Evolutionary conservation across 2,888 invertebrate genomes (phyloP).

Genomic region (Drosophila subquinaria): DNA sequence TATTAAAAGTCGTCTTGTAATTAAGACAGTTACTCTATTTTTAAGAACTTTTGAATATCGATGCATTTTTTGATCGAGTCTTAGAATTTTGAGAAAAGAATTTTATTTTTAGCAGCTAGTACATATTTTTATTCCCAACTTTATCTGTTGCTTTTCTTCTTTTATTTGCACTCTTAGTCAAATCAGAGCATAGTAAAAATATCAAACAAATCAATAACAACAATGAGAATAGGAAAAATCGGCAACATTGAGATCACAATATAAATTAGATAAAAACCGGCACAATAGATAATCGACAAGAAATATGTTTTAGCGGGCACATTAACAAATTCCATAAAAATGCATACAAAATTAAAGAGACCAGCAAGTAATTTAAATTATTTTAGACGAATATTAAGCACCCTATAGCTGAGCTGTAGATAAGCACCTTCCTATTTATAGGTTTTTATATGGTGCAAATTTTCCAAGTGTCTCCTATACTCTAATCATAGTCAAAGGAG

Average conservation of each 20-base stretch:
- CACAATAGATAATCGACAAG: constrained; percentile 48
- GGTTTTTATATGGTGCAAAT: too few species aligned
- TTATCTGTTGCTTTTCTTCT: neutral
- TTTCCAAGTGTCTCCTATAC: too few species aligned
- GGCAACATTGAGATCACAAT: constrained; percentile 40
- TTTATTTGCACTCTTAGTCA: neutral
- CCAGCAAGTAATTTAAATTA: neutral
- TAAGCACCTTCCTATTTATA: too few species aligned
- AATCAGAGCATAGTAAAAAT: constrained; percentile 23
- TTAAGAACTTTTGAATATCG: too few species aligned
- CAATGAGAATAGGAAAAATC: constrained; percentile 21
- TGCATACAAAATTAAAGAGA: constrained; percentile 14
- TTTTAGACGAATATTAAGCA: neutral
- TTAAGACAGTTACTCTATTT: too few species aligned
- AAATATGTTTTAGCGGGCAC: constrained; percentile 39
- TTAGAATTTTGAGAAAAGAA: too few species aligned
- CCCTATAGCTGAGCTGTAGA: neutral
- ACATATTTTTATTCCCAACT: neutral
- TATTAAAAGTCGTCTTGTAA: neutral
- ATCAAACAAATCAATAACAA: constrained; percentile 31
- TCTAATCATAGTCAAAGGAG: too few species aligned
- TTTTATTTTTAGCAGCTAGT: neutral
- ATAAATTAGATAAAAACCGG: constrained; percentile 45
- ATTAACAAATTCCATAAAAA: constrained; percentile 40
- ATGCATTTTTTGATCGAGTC: too few species aligned